Conservation (phyloP, 2,113 vertebrate species). For the Eublepharis macularius region DNA sequence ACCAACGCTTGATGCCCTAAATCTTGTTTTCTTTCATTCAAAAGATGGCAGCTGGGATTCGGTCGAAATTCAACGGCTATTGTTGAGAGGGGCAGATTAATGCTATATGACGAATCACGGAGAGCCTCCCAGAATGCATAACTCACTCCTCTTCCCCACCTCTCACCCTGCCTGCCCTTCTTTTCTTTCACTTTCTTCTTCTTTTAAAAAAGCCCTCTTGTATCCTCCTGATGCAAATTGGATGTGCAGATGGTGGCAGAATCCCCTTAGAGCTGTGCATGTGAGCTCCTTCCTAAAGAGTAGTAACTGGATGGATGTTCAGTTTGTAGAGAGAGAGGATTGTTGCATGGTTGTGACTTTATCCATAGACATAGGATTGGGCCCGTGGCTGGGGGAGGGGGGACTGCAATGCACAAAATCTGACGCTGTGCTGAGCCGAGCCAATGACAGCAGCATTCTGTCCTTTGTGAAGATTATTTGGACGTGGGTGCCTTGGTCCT, state of each 20-base stretch:
- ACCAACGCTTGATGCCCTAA: slow-evolving; percentile 87
- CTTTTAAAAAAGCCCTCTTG: slow-evolving; percentile 66
- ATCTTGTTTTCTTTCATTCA: slow-evolving; percentile 98
- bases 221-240: slow-evolving; percentile 58
- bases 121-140: slow-evolving; percentile 94
- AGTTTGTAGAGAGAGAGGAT: neutral
- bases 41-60: slow-evolving; percentile 96
- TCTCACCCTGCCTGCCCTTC: slow-evolving; percentile 67
- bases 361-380: too few relatives aligned
- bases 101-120: slow-evolving; percentile 98
- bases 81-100: slow-evolving; percentile 93
- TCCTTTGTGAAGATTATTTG: too few relatives aligned
- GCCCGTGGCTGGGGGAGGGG: too few relatives aligned
- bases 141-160: slow-evolving; percentile 62
- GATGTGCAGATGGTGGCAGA: slow-evolving; percentile 81
- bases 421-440: too few relatives aligned
- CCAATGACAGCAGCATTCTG: neutral
- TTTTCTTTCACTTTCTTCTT: slow-evolving; percentile 67
- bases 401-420: neutral
- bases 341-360: too few relatives aligned
- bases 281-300: slow-evolving; percentile 67
- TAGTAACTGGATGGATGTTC: neutral
- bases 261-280: slow-evolving; percentile 81
- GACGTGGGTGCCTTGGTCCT: too few relatives aligned
- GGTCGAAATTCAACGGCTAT: slow-evolving; percentile 89